phyloP scores from a whole-genome alignment of 2,888 invertebrate genomes.

The Cheiracanthium punctorium region DNA sequence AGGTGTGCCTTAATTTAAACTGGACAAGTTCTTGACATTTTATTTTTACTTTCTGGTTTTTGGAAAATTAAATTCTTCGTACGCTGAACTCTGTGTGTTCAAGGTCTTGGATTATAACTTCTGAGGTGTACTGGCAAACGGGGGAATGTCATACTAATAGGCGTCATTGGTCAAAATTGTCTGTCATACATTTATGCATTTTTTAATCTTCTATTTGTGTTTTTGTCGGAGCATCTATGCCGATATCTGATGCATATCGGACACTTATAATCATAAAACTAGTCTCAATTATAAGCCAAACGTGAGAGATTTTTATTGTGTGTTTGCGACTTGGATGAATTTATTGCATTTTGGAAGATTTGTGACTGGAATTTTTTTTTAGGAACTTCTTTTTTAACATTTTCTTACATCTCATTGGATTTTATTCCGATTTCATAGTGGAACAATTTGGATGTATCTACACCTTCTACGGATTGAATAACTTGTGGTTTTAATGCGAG shows the following conservation, averaged over 20 bases:
- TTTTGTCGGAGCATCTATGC: constrained; percentile 11
- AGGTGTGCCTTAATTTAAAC: too few species aligned
- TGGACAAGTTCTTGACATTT: too few species aligned
- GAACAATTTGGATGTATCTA: neutral
- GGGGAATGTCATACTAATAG: neutral
- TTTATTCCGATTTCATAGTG: neutral
- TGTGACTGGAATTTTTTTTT: constrained; percentile 11
- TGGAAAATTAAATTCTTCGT: too few species aligned
- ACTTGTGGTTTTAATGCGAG: neutral
- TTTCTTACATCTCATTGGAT: constrained; percentile 16
- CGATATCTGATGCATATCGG: neutral
- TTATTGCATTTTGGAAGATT: neutral
- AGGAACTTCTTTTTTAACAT: neutral
- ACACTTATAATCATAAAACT: constrained; percentile 52
- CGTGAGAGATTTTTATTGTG: constrained; percentile 34
- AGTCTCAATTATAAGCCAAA: constrained; percentile 68
- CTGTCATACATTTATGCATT: neutral
- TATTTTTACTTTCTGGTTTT: too few species aligned
- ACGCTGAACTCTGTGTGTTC: too few species aligned
- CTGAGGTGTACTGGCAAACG: neutral
- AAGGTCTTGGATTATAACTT: neutral
- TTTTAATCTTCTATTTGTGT: neutral
- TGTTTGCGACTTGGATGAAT: constrained; percentile 23
- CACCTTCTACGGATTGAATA: neutral
- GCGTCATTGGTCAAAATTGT: neutral